Evolutionary conservation across 2,888 invertebrate species (phyloP).

Genomic region (Ophion ventricosus): DNA sequence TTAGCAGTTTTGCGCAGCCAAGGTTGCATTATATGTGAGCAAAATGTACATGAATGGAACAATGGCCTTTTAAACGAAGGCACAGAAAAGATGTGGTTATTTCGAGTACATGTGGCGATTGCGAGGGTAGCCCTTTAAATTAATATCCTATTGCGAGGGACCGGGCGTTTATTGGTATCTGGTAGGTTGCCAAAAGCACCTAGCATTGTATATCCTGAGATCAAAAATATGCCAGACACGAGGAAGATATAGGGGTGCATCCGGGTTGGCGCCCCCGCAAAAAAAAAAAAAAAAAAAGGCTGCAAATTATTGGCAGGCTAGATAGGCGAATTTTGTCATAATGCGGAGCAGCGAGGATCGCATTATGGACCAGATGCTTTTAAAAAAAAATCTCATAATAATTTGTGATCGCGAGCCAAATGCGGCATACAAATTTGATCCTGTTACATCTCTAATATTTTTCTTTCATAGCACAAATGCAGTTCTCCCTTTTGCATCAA

Average conservation of each 20-base stretch:
- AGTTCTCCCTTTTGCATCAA: too few relatives aligned
- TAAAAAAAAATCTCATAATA: slow-evolving; percentile 4
- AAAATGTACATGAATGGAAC: not conserved
- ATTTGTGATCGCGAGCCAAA: not conserved
- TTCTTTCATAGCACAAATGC: too few relatives aligned
- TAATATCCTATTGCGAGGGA: slow-evolving; percentile 78
- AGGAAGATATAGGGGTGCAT: slow-evolving; percentile 13
- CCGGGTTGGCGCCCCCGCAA: slow-evolving; percentile 65
- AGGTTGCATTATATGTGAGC: not conserved
- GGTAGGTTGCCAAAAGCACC: slow-evolving; percentile 78
- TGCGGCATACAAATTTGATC: too few relatives aligned
- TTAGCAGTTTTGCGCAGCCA: not conserved
- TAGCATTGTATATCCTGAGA: slow-evolving; percentile 73
- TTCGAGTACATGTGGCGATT: slow-evolving; percentile 44
- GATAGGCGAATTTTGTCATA: slow-evolving; percentile 22
- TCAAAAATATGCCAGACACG: slow-evolving; percentile 45
- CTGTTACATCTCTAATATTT: not conserved
- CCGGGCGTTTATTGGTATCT: slow-evolving; percentile 73
- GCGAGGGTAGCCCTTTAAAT: slow-evolving; percentile 70
- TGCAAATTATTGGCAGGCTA: slow-evolving; percentile 57
- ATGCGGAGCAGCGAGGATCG: slow-evolving; percentile 24
- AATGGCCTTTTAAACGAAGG: not conserved
- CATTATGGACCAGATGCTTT: not conserved
- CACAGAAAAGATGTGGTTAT: slow-evolving; percentile 11
- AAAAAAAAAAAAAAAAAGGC: too few relatives aligned